A percentile compares a stretch with the other conserved stretches of the same genome.
These are phyloP conservation scores for Gymnoscopelus microlampas DNA, from an alignment of 2,797 vertebrate genomes.

Conservation along the genomic window DNA sequence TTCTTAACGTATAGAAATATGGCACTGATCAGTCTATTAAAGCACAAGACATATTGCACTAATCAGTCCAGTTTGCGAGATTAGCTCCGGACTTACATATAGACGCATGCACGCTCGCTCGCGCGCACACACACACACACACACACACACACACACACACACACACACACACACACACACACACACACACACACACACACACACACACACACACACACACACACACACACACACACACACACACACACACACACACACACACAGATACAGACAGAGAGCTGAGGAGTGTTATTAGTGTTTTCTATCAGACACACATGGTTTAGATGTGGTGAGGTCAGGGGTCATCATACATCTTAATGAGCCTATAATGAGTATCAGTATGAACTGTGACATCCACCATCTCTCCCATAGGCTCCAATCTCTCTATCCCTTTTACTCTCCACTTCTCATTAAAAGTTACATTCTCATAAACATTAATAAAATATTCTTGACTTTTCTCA, in stretches of 20 bases:
- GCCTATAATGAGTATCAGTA: conserved; percentile 69
- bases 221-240: neutral
- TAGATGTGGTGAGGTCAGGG: conserved; percentile 63
- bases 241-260: neutral
- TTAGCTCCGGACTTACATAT: too few relatives aligned
- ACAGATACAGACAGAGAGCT: conserved; percentile 12
- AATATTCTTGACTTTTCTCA: conserved; percentile 10
- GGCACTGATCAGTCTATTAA: too few relatives aligned
- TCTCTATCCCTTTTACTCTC: conserved; percentile 24
- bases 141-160: too few relatives aligned
- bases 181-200: too few relatives aligned
- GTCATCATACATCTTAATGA: conserved; percentile 63
- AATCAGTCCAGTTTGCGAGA: neutral
- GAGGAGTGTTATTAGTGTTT: conserved; percentile 59
- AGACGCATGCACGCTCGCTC: too few relatives aligned
- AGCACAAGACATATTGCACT: too few relatives aligned
- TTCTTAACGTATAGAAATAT: too few relatives aligned
- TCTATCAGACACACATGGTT: conserved; percentile 74
- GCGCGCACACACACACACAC: too few relatives aligned
- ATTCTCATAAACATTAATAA: neutral
- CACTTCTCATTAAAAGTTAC: conserved; percentile 11
- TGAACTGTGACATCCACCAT: conserved; percentile 64
- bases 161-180: too few relatives aligned
- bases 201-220: too few relatives aligned
- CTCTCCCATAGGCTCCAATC: conserved; percentile 26